phyloP scores from a whole-genome alignment of 2,113 vertebrate species.

The Beaufortia kweichowensis region DNA sequence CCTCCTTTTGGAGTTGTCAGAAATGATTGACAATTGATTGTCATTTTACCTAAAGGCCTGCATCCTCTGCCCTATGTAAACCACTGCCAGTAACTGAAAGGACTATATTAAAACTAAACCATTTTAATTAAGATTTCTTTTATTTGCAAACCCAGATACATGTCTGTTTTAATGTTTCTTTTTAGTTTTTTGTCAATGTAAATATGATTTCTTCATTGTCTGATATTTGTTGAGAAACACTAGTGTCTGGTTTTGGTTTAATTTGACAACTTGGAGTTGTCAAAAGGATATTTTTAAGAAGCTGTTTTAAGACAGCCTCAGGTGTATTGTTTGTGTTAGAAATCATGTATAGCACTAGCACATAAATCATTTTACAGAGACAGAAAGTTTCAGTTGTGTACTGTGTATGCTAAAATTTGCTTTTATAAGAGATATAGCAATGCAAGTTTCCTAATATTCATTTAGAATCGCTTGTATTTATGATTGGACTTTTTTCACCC shows the following conservation, averaged over 20 bases:
- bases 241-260: background rate
- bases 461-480: background rate
- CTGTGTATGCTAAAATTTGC: conserved; percentile 64
- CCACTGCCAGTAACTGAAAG: background rate
- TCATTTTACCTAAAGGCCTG: background rate
- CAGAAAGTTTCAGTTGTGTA: conserved; percentile 62
- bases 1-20: conserved; percentile 89
- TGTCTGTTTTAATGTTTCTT: conserved; percentile 26
- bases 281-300: background rate
- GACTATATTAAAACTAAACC: background rate
- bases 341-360: conserved; percentile 10
- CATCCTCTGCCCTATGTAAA: background rate
- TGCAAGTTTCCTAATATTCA: conserved; percentile 3
- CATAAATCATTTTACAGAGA: conserved; percentile 25
- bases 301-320: background rate
- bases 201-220: conserved; percentile 1
- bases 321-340: conserved; percentile 25
- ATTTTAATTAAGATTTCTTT: conserved; percentile 10
- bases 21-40: conserved; percentile 89
- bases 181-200: conserved; percentile 14
- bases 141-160: background rate
- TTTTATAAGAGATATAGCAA: conserved; percentile 5
- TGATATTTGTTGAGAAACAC: background rate
- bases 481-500: conserved; percentile 6
- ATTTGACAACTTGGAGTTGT: conserved; percentile 16